phyloP scores from a whole-genome alignment of 2,113 vertebrate species.

The Apodemus speciosus region DNA sequence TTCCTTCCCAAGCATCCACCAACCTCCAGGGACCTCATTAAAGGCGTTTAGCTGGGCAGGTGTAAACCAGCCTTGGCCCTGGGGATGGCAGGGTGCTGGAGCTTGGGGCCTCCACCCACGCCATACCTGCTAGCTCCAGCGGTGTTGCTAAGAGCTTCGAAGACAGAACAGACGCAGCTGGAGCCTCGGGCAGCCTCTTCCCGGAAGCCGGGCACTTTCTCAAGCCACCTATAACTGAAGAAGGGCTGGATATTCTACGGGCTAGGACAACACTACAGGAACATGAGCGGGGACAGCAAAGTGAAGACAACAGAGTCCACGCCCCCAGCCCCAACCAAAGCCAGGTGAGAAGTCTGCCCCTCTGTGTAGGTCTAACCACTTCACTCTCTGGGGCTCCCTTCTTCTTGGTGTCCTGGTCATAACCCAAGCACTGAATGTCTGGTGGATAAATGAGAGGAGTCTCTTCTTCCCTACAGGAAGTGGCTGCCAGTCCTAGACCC shows the following conservation, averaged over 20 bases:
- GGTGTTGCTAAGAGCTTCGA: constrained; percentile 76
- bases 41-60: constrained; percentile 68
- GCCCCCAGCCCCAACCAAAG: background rate
- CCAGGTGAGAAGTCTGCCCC: constrained; percentile 59
- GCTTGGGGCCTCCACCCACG: constrained; percentile 17
- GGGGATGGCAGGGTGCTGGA: constrained; percentile 8
- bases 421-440: background rate
- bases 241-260: background rate
- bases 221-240: background rate
- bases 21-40: constrained; percentile 76
- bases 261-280: constrained; percentile 13
- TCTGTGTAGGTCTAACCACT: background rate
- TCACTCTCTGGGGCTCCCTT: background rate
- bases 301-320: constrained; percentile 71
- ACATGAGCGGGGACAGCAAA: constrained; percentile 74
- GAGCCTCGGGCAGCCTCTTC: background rate
- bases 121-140: background rate
- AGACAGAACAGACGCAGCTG: constrained; percentile 40
- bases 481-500: constrained; percentile 87
- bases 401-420: background rate
- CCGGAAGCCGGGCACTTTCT: background rate
- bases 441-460: background rate
- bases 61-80: constrained; percentile 63
- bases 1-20: background rate
- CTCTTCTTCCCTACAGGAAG: constrained; percentile 55